Conservation (phyloP, 2,888 invertebrate genomes). For the Ormyrus rosae region DNA sequence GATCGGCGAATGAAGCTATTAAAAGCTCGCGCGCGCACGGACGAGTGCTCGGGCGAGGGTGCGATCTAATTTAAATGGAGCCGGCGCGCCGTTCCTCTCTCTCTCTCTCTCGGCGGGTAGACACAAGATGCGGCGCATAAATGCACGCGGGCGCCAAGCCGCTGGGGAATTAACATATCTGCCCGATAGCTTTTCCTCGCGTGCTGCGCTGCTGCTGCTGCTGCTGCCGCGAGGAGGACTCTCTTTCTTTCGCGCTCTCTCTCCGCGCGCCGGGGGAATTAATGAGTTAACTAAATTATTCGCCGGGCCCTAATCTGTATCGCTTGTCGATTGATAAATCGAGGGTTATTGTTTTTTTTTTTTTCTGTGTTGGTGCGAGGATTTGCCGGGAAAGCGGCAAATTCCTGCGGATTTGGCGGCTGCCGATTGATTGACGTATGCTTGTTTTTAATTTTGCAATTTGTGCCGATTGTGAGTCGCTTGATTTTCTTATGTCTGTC, state of each 20-base stretch:
- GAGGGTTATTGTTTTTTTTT: background rate
- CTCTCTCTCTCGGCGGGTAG: conserved; percentile 48
- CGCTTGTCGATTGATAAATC: conserved; percentile 15
- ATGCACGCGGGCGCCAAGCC: conserved; percentile 61
- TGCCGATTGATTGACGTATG: background rate
- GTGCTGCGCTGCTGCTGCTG: background rate
- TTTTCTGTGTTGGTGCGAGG: background rate
- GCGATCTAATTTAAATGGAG: conserved; percentile 71
- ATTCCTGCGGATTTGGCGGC: background rate
- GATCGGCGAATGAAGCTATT: conserved; percentile 66
- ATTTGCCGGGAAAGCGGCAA: background rate
- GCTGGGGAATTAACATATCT: conserved; percentile 71
- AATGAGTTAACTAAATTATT: conserved; percentile 11
- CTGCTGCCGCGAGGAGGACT: conserved; percentile 3
- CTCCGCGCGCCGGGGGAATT: background rate
- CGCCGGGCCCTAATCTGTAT: background rate
- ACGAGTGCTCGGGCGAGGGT: conserved; percentile 53
- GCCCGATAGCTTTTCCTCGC: conserved; percentile 64
- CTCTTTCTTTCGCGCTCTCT: conserved; percentile 11
- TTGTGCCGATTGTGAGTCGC: too few relatives aligned
- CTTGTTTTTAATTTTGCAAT: background rate
- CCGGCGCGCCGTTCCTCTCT: conserved; percentile 45
- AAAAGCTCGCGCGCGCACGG: conserved; percentile 52
- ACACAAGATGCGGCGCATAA: conserved; percentile 44
- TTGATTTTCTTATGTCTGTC: too few relatives aligned